These are phyloP conservation scores for Ispidina picta DNA, from an alignment of 2,797 vertebrate species.

Conservation along the genomic window DNA sequence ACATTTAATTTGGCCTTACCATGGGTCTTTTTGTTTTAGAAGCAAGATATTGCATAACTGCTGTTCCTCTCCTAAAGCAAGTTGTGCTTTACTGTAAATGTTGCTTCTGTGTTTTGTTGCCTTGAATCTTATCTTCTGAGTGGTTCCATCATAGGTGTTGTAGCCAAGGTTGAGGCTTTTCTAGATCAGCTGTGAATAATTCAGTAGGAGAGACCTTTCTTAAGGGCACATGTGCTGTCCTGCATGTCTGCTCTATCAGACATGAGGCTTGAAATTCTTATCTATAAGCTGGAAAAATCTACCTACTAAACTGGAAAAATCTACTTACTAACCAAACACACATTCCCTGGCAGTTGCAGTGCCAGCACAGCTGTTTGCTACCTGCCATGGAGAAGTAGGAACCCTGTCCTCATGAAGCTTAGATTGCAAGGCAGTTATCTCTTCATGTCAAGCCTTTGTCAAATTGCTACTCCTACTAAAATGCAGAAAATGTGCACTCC, in stretches of 20 bases:
- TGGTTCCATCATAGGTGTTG: not conserved
- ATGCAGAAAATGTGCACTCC: not conserved
- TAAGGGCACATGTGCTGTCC: not conserved
- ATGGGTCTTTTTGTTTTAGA: not conserved
- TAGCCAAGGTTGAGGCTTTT: not conserved
- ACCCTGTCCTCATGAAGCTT: not conserved
- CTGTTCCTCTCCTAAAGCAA: not conserved
- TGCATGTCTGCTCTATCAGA: not conserved
- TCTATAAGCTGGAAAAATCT: not conserved
- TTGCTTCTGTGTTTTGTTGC: not conserved
- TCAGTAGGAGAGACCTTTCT: not conserved
- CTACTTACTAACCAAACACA: not conserved
- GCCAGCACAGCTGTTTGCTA: not conserved
- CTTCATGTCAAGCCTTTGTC: not conserved
- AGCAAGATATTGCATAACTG: not conserved
- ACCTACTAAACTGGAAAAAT: not conserved
- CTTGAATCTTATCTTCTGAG: not conserved
- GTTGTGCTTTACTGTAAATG: not conserved
- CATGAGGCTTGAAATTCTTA: not conserved
- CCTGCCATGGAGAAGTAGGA: not conserved
- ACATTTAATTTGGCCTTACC: not conserved
- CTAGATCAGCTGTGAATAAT: not conserved
- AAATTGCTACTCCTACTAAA: not conserved
- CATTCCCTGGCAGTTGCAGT: not conserved
- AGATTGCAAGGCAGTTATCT: not conserved